Evolutionary conservation across 2,888 invertebrate genomes (phyloP).

Genomic region (Pristionchus arcanus): DNA sequence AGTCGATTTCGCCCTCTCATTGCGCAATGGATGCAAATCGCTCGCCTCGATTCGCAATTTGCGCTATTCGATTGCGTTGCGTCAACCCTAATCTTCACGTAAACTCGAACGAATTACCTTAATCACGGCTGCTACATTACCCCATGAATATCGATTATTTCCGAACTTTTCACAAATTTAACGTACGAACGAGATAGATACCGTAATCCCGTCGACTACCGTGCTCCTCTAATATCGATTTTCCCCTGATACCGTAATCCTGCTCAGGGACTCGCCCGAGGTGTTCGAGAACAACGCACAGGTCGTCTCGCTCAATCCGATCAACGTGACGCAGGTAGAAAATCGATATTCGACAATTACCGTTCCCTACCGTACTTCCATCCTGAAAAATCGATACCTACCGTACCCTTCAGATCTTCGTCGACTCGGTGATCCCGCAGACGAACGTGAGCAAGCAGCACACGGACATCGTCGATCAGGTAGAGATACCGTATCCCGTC

Average conservation of each 20-base stretch:
- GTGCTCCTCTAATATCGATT: background rate
- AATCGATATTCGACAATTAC: background rate
- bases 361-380: background rate
- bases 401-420: constrained; percentile 29
- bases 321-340: constrained; percentile 45
- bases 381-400: background rate
- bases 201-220: background rate
- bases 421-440: constrained; percentile 40
- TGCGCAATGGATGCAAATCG: no score
- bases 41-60: no score
- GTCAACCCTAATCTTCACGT: no score
- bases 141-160: no score
- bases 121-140: no score
- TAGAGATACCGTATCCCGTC: background rate
- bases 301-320: constrained; percentile 6
- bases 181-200: no score
- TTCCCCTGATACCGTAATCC: background rate
- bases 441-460: constrained; percentile 41
- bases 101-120: no score
- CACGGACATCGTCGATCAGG: constrained; percentile 45
- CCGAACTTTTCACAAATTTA: no score
- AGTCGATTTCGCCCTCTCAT: no score
- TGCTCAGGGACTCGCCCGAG: constrained; percentile 21
- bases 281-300: constrained; percentile 50
- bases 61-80: no score